Base-by-base conservation (phyloP, 2,888 invertebrate species). In the Miltochrista miniata region DNA sequence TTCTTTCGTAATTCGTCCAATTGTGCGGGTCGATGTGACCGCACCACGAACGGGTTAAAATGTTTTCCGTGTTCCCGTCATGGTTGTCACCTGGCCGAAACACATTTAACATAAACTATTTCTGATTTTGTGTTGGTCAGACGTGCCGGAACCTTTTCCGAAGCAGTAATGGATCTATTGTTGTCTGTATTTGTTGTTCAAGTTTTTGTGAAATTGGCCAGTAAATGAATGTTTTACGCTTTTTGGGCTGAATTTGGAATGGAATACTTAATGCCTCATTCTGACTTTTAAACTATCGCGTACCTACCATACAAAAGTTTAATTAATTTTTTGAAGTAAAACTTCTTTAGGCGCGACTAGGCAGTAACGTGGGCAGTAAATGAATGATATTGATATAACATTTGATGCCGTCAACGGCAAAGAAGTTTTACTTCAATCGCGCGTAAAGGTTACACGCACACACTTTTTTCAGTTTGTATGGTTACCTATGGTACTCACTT, bases 41-140 rank as follows among this genome's bases (percentile, higher is more conserved):
- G 70, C 82, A 79, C 58, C 59, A 64, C 68, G 67, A 68, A 61
- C 65, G 81, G 80, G 85, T 83, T 89, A 87, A 89, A 89, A 89
- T 79, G 83, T 76, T 89, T 89, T 84, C 77, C 86, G 64, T 89
- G 89, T 89, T 67, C 64, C 61, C 71, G 75, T 74, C 74, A 72
- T 58, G 67, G 66, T 70, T 68, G 80, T 76, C 83, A 81, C 79
- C 76, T 81, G 76, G 59, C 56, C 59, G 59, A 61, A 56, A 62
- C 56, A 51, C 63, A 54, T 56, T 58, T 59, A 59, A 68, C 68
- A 64, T 61, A 58, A 68, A 66, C 67, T 63, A 65, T 54, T 56
- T 68, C 58, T 55, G 57, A 68, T 64, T 68, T 54, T 61, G 56
- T 48, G 56, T 59, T 48, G 57, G 61, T 47, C 57, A 45, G 50